phyloP scores from a whole-genome alignment of 2,888 invertebrate species.

The Biston betularia region DNA sequence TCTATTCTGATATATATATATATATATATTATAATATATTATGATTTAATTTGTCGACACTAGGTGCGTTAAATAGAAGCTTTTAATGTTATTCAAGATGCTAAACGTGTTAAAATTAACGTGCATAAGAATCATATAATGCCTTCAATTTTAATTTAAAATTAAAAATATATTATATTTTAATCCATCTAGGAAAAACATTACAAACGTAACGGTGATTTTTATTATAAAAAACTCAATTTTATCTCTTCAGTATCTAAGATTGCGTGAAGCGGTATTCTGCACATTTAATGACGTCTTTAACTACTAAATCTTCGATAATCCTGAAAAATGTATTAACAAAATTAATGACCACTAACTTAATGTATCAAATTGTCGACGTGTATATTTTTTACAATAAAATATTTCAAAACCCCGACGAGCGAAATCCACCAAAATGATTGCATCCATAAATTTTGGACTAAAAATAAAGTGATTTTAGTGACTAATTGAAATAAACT shows the following conservation, averaged over 20 bases:
- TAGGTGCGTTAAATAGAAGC: not conserved
- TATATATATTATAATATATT: no score
- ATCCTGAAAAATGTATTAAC: constrained; percentile 34
- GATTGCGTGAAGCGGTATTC: not conserved
- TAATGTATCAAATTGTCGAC: constrained; percentile 33
- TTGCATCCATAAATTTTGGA: constrained; percentile 65
- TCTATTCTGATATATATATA: constrained; percentile 11
- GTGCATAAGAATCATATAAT: not conserved
- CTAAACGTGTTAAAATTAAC: not conserved
- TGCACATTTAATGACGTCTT: not conserved
- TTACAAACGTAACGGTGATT: no score
- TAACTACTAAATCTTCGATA: constrained; percentile 29
- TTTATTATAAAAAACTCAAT: no score
- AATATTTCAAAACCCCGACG: constrained; percentile 54
- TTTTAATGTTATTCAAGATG: not conserved
- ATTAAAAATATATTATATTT: no score
- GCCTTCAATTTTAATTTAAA: no score
- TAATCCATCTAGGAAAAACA: no score
- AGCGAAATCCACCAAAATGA: constrained; percentile 50
- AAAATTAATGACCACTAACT: constrained; percentile 32
- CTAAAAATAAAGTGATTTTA: constrained; percentile 54
- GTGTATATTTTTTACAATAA: constrained; percentile 30
- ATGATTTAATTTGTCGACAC: constrained; percentile 10
- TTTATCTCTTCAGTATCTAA: no score
- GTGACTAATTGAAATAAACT: constrained; percentile 70